phyloP scores from a whole-genome alignment of 2,797 vertebrate genomes.

The Stomatorhinus walkeri region DNA sequence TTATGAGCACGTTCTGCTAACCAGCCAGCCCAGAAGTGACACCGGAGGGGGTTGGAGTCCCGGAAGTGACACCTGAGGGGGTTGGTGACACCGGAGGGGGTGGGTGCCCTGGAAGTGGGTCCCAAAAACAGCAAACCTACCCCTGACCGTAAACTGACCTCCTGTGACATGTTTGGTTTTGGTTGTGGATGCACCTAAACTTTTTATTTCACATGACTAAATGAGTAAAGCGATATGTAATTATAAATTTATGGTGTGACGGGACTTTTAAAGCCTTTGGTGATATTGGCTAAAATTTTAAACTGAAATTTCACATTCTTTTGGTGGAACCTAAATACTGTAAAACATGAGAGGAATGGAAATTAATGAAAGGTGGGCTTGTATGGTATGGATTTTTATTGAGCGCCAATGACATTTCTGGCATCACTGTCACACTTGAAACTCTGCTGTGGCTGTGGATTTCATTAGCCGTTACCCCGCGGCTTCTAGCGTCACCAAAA shows the following conservation, averaged over 20 bases:
- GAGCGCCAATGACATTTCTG: background rate
- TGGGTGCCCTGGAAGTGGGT: background rate
- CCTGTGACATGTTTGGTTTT: background rate
- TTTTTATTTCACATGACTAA: background rate
- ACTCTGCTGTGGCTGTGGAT: background rate
- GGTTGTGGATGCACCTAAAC: background rate
- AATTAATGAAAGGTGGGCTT: background rate
- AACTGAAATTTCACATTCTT: background rate
- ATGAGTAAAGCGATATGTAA: background rate
- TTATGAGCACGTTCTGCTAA: background rate
- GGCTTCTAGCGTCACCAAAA: background rate
- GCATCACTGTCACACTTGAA: background rate
- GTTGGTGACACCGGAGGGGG: too few relatives aligned
- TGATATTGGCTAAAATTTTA: background rate
- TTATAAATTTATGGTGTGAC: background rate
- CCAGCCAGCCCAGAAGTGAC: background rate
- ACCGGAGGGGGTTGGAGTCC: too few relatives aligned
- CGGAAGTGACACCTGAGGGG: too few relatives aligned
- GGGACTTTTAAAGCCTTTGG: background rate
- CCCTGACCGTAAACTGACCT: background rate
- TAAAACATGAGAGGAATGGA: background rate
- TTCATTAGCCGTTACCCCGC: background rate
- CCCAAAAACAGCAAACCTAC: background rate
- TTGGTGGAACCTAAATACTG: background rate
- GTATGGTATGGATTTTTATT: background rate